Evolutionary conservation across 2,113 vertebrate genomes (phyloP), one percentile per base, ranked within the genome.

Genomic region (Choloepus hoffmanni): DNA sequence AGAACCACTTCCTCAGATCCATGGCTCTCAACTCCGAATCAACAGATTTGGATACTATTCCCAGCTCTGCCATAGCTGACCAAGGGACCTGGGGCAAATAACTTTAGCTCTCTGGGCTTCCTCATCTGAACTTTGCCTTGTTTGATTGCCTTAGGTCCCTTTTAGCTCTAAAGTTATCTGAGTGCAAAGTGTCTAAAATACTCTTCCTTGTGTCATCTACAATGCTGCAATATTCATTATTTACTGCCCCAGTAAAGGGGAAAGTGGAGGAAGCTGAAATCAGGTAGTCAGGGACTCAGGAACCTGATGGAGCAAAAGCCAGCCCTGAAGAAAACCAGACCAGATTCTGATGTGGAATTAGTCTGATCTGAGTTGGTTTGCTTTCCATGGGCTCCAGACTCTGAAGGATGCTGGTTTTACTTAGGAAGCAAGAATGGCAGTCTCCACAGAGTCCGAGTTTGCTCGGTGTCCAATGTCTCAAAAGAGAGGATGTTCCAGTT

Each of bases 131-230:
- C 78, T 19, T 30, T 58, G 21, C 68, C 92, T 63, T 16, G 21
- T 55, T 7, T 28, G 36, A 53, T 26, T 13, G 15, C 13, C 33
- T 58, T 33, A 23, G 48, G n/a, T 28, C 45, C 50, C 36, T 58
- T 85, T 77, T 28, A 72, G 40, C 60, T 96, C 55, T 53, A 77
- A 86, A 73, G 55, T 83, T 78, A 65, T 63, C 82, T 67, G 48
- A 92, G 26, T 5, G 24, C 10, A 55, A 45, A 89, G 76, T 18
- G 2, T 67, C 16, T 81, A 53, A 58, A 63, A 74, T 77, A 58
- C 43, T 36, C 43, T 30, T 63, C 50, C 3, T 50, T 33, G 15
- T 21, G 16, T 48, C 33, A 40, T 18, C 26, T 3, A n/a, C 8
- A 40, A 0, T 70, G 72, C 45, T 83, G 10, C 60, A 9, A 81